Conservation (phyloP, 2,113 vertebrate species). For the Onychostruthus taczanowskii region DNA sequence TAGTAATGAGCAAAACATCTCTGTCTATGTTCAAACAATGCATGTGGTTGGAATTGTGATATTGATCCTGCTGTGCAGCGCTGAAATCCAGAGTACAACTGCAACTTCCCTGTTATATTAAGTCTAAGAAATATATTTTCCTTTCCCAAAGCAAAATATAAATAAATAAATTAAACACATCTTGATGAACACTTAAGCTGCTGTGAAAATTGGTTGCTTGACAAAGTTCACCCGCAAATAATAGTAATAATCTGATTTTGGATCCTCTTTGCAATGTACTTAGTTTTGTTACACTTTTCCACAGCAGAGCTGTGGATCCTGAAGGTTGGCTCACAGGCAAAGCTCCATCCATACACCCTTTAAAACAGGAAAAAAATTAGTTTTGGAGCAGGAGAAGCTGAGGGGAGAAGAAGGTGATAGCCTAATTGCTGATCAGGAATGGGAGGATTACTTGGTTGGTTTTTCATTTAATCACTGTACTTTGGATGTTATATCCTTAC, state of each 20-base stretch:
- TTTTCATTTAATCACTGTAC: not conserved
- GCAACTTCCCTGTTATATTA: slow-evolving; percentile 22
- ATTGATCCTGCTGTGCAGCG: not conserved
- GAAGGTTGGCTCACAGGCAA: not conserved
- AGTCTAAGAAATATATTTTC: not conserved
- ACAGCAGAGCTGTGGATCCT: not conserved
- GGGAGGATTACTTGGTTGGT: fast-evolving
- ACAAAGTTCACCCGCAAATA: not conserved
- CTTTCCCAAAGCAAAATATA: not conserved
- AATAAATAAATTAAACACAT: not conserved
- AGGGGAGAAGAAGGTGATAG: not conserved
- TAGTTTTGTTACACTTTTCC: not conserved
- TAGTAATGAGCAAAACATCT: not conserved
- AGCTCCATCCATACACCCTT: not conserved
- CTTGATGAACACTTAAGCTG: not conserved
- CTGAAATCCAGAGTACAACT: not conserved
- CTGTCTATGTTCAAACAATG: not conserved
- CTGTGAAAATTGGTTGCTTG: not conserved
- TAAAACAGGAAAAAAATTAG: not conserved
- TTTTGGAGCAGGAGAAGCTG: not conserved
- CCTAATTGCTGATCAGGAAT: not conserved
- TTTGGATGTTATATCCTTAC: not conserved
- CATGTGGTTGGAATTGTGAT: not conserved
- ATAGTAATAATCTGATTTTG: not conserved
- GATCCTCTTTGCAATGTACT: not conserved